Evolutionary conservation across 2,113 vertebrate genomes (phyloP), one percentile per base, ranked within the genome.

Genomic region (Odocoileus virginianus): DNA sequence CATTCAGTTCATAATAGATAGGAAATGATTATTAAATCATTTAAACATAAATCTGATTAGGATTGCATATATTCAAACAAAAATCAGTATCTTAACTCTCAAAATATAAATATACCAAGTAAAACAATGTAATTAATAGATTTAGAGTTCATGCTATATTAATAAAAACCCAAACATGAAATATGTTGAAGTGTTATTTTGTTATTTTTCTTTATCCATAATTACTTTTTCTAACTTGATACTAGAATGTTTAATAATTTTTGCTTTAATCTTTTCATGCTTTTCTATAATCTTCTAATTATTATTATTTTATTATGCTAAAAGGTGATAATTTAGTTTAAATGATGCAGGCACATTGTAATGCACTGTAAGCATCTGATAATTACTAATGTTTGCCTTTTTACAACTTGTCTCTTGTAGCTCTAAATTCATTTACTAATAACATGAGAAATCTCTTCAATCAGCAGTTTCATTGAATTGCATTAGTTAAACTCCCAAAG

Each of bases 361-460:
- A n/a, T 81, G 17, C 12, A 79, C 43, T 74, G 6, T 52, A 92
- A 87, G 28, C 50, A 87, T 92, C 71, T 86, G 11, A 55, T 88
- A 40, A 85, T 92, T 58, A 91, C 30, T 52, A 61, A 61, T 84
- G 61, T 47, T 94, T 89, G 19, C 30, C 43, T 74, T 90, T 92
- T 86, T 85, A 45, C 57, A 81, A 52, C 30, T 84, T 64, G 15
- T 93, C 87, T 40, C 55, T 61, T 86, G 4, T 79, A 78, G 84
- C 12, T 85, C 88, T 92, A 60, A 96, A 85, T 96, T 91, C 8
- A 25, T 83, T 96, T 96, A 67, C 54, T 88, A 89, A 79, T 89
- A 92, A 89, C n/a, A 89, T 81, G 14, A 79, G 57, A 81, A 54
- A 60, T 88, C n/a, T 88, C 92, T 92, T 89, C 67, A 89, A 60